Base-by-base conservation (phyloP, 2,797 vertebrate genomes). In the Sebastes diploproa region DNA sequence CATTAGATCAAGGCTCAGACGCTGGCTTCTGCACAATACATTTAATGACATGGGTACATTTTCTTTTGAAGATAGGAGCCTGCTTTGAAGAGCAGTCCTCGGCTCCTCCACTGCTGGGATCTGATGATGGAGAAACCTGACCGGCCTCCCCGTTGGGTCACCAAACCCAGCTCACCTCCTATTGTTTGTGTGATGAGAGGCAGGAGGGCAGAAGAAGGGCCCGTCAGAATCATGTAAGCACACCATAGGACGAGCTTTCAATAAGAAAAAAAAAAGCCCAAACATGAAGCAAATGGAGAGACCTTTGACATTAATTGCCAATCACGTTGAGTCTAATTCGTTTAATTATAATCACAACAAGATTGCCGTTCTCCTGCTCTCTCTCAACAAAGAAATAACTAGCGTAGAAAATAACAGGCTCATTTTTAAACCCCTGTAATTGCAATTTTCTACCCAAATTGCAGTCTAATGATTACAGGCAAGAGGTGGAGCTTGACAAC, bases 361-460 rank as follows among this genome's bases (percentile, higher is more conserved):
- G 55, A 74, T 76, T 54, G 36, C 62, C 67, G 50, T 84, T 82
- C 65, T 73, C 65, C 70, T 81, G 63, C 68, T 76, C 79, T 82
- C 79, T 82, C 60, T 72, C 65, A 80, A 89, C 77, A 88, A 82
- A 83, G 78, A 85, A 91, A 91, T 87, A 91, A 91, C 81, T 80
- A 87, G 86, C 46, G 13, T 73, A 32, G 77, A 88, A 89, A 89
- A 93, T 84, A 85, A 82, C 62, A 78, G 82, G 75, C 75, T 72
- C 27, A 50, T 88, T 90, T 80, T 83, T 58, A 75, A 52, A 76
- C 85, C 69, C 76, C 80, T 36, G 29, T 92, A 93, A 94, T 95
- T 94, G 88, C 73, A 90, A 91, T 91, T 89, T 94, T 94, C 84
- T 80, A 80, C 86, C 81, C 77, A 95, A 94, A 94, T 89, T 93